Evolutionary conservation across 2,797 vertebrate genomes (phyloP), one percentile per base, ranked within the genome.

Genomic region (Melanotaenia pygmaea): DNA sequence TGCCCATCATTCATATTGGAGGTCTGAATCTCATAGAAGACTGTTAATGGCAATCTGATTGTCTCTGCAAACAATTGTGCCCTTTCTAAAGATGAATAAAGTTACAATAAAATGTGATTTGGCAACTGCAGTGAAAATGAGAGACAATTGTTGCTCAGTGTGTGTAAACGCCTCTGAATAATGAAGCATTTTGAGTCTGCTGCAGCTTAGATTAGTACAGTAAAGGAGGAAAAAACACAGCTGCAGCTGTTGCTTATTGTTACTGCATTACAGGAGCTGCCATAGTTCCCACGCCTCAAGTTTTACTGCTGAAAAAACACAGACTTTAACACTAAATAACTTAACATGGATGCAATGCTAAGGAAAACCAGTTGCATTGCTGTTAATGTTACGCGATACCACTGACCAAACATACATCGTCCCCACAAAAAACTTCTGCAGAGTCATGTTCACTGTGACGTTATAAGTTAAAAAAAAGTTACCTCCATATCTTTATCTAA

Each of bases 1-100:
- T 11, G 26, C 5, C 40, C 59, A 30, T 40, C 26, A 34, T 68
- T 28, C 63, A 61, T 45, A 18, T 1, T 38, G 67, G 53, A 70
- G 53, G 37, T 58, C 70, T 14, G 37, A 38, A 11, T 54, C 30
- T 58, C 30, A 20, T 5, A 24, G 18, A 51, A 34, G 28, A 26
- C 38, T 18, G 14, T 38, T 24, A 34, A 5, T 20, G 14, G 43
- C 34, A n/a, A n/a, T 22, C 18, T n/a, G 54, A 26, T 10, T 40
- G 34, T 2, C n/a, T 11, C 13, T 26, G 24, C 30, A 8, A 59
- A 34, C 54, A 12, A 53, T 13, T 53, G 22, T 22, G 10, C 7
- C 54, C 54, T 12, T 7, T 57, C 28, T 57, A 6, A 57, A 3
- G 54, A 57, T 9, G 28, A 16, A 28, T 30, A 13, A 26, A 57